A percentile compares a stretch with the other conserved stretches of the same genome.
These are phyloP conservation scores for Cheiracanthium punctorium DNA, from an alignment of 2,888 invertebrate genomes.

Conservation along the genomic window DNA sequence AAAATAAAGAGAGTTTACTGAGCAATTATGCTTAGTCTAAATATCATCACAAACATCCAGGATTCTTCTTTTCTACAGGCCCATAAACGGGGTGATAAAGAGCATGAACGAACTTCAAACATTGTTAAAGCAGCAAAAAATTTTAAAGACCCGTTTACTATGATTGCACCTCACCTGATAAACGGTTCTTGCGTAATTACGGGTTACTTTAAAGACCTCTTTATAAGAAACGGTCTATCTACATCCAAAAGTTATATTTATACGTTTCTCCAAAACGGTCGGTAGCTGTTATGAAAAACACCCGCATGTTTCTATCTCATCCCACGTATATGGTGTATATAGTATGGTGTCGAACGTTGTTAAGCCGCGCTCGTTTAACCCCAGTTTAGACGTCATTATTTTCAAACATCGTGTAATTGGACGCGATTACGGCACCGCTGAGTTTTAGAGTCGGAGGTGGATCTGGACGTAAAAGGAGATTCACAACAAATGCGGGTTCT, in stretches of 20 bases:
- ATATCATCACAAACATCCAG: no score
- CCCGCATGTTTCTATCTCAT: conserved; percentile 28
- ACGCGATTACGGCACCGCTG: background rate
- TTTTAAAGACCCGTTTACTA: background rate
- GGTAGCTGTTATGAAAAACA: conserved; percentile 11
- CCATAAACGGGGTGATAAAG: no score
- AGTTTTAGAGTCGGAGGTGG: background rate
- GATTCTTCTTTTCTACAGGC: no score
- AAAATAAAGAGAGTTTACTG: no score
- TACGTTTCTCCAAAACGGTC: background rate
- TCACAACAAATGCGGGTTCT: no score
- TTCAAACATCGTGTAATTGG: background rate
- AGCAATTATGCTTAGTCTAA: no score
- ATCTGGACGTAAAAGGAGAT: background rate
- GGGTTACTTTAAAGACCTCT: conserved; percentile 28
- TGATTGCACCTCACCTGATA: background rate
- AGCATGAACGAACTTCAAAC: no score
- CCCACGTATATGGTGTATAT: no score
- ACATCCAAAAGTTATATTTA: no score
- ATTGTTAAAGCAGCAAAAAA: no score
- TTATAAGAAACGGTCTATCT: conserved; percentile 8
- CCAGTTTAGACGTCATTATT: background rate
- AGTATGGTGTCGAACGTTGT: no score
- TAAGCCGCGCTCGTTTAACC: background rate
- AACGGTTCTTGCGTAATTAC: conserved; percentile 21